Evolutionary conservation across 2,888 invertebrate genomes (phyloP).

Genomic region (Eurois occulta): DNA sequence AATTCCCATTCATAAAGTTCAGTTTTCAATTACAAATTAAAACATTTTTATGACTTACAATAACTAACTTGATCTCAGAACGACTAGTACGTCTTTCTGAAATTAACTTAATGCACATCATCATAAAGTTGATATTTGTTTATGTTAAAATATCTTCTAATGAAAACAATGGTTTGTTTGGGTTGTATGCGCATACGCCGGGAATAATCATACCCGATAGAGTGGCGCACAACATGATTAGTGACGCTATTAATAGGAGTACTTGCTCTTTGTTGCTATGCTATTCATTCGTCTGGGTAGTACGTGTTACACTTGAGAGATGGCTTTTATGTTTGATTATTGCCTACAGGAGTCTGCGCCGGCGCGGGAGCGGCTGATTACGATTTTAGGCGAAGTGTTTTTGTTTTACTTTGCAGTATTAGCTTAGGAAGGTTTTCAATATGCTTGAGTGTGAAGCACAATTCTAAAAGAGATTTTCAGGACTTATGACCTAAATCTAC

Average conservation of each 20-base stretch:
- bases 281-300: constrained; percentile 48
- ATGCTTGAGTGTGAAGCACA: too few relatives aligned
- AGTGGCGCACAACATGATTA: constrained; percentile 70
- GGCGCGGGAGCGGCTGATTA: neutral
- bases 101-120: neutral
- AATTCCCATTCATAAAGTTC: neutral
- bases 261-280: constrained; percentile 56
- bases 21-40: neutral
- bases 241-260: constrained; percentile 70
- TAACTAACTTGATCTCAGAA: neutral
- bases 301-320: constrained; percentile 23
- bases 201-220: constrained; percentile 68
- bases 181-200: constrained; percentile 64
- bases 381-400: neutral
- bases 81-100: neutral
- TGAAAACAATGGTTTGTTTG: neutral
- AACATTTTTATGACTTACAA: rapidly evolving
- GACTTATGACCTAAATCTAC: neutral
- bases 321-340: constrained; percentile 24
- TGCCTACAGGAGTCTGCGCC: neutral
- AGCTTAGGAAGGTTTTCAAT: neutral
- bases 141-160: neutral
- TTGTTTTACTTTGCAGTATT: neutral
- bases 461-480: neutral
- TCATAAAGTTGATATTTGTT: neutral